A percentile compares a stretch with the other conserved stretches of the same genome.
Evolutionary conservation across 2,888 invertebrate species (phyloP).

Genomic region (Rhabditoides inermis): DNA sequence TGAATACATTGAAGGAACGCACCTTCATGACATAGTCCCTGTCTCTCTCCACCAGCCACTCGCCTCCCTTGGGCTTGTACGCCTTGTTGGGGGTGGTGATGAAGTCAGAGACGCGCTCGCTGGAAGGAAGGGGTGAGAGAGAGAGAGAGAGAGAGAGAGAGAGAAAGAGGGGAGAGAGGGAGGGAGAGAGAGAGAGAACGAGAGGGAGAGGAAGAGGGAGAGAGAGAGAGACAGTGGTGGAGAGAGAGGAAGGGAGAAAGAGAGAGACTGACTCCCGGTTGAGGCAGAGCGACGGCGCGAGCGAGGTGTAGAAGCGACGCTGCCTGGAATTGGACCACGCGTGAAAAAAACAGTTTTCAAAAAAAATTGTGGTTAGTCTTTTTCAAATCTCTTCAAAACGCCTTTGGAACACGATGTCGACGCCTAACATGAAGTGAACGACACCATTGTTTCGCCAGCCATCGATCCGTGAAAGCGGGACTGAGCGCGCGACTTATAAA

Average conservation of each 20-base stretch:
- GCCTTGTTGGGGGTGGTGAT: constrained; percentile 36
- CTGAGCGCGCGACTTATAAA: no score
- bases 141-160: background rate
- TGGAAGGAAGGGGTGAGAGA: constrained; percentile 5
- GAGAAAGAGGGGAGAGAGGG: background rate
- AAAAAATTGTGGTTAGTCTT: no score
- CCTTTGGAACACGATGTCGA: no score
- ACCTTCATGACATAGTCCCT: constrained; percentile 14
- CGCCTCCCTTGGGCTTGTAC: constrained; percentile 40
- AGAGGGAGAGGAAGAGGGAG: background rate
- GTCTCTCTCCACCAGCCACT: constrained; percentile 36
- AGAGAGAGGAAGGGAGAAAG: background rate
- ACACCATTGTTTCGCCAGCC: no score
- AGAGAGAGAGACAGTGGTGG: background rate
- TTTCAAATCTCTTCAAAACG: no score
- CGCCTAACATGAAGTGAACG: no score
- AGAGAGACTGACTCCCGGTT: no score
- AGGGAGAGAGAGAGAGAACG: background rate
- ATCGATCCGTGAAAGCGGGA: no score
- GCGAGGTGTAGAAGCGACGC: constrained; percentile 27
- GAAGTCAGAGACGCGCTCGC: constrained; percentile 33
- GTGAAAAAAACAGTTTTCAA: no score
- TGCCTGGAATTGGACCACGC: no score
- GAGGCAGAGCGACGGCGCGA: constrained; percentile 32
- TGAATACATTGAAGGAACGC: no score